phyloP scores from a whole-genome alignment of 1,140 invertebrate genomes.

The Diplogasteroides magnus region DNA sequence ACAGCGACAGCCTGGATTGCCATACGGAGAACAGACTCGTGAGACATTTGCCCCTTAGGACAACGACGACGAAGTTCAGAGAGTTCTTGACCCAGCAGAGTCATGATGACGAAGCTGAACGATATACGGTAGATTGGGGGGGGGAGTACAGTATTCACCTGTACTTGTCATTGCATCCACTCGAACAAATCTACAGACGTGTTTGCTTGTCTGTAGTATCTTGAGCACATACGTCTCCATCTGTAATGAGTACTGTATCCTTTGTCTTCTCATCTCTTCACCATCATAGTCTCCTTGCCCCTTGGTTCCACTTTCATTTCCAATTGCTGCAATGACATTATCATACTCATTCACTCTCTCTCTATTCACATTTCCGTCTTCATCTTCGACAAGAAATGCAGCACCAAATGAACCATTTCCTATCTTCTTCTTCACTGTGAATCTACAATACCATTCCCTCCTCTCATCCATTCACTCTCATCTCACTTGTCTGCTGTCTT shows the following conservation, averaged over 20 bases:
- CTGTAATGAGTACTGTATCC: neutral
- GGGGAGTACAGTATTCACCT: neutral
- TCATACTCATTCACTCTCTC: neutral
- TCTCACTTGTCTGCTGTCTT: constrained; percentile 31
- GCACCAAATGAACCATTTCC: constrained; percentile 37
- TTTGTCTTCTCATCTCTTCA: neutral
- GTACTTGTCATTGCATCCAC: neutral
- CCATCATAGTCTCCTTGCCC: constrained; percentile 38
- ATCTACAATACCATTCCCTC: constrained; percentile 3
- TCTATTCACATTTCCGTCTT: neutral
- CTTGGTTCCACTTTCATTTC: constrained; percentile 40
- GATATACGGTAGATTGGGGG: neutral
- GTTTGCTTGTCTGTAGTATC: constrained; percentile 33
- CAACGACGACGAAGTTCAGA: constrained; percentile 37
- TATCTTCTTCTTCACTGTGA: constrained; percentile 38
- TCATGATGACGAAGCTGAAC: constrained; percentile 39
- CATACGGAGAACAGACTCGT: constrained; percentile 30
- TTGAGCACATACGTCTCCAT: constrained; percentile 45
- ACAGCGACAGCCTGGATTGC: constrained; percentile 33
- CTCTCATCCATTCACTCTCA: too few species aligned
- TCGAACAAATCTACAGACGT: neutral
- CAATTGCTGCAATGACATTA: neutral
- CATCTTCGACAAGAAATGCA: constrained; percentile 36
- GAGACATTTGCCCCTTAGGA: constrained; percentile 35
- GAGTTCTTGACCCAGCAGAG: constrained; percentile 41